These are phyloP conservation scores for Anarsia innoxiella DNA, from an alignment of 2,888 invertebrate genomes.

Conservation along the genomic window DNA sequence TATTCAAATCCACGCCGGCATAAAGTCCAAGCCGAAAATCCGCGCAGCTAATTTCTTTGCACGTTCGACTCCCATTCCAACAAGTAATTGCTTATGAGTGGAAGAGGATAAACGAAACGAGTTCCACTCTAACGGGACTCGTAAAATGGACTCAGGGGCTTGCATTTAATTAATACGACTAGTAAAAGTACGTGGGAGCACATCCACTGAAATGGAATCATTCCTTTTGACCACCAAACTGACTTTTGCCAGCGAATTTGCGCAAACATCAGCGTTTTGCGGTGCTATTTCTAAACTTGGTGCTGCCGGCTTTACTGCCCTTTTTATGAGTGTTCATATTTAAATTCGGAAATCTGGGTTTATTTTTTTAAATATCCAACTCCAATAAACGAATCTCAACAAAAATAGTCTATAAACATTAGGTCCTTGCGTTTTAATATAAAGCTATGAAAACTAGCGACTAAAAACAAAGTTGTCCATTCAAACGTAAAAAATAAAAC, in stretches of 20 bases:
- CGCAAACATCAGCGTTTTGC: constrained; percentile 13
- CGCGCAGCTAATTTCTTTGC: constrained; percentile 62
- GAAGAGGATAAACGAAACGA: constrained; percentile 70
- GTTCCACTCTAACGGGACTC: constrained; percentile 58
- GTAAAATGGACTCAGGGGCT: constrained; percentile 69
- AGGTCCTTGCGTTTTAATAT: too few species aligned
- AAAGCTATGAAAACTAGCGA: too few species aligned
- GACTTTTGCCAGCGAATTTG: constrained; percentile 28
- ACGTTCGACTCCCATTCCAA: constrained; percentile 57
- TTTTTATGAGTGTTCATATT: too few species aligned
- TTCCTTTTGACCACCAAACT: constrained; percentile 56
- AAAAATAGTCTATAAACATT: too few species aligned
- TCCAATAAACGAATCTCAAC: too few species aligned
- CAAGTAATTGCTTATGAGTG: constrained; percentile 73
- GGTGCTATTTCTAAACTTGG: constrained; percentile 5
- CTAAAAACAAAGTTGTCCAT: too few species aligned
- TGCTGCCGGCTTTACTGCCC: too few species aligned
- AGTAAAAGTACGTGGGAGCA: constrained; percentile 59
- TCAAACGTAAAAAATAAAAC: too few species aligned
- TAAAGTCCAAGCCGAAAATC: constrained; percentile 54
- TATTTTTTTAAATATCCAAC: too few species aligned
- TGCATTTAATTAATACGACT: constrained; percentile 72
- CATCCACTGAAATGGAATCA: constrained; percentile 56
- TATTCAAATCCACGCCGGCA: constrained; percentile 42
- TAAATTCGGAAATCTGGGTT: too few species aligned